Conservation (phyloP, 2,888 invertebrate genomes). For the Eupithecia inturbata region DNA sequence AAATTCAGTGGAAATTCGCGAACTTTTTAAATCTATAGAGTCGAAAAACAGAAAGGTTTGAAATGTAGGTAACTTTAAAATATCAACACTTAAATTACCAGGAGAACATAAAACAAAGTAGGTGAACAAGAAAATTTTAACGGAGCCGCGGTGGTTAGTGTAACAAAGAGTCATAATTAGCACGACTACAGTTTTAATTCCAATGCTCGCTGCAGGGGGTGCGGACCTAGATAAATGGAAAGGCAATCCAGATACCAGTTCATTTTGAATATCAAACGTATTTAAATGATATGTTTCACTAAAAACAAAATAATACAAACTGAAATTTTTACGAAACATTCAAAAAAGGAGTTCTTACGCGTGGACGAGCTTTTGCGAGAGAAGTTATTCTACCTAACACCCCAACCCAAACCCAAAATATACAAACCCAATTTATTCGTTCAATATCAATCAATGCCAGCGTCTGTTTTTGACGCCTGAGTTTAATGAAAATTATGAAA, state of each 20-base stretch:
- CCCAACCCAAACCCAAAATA: not conserved
- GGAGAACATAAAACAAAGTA: conserved; percentile 12
- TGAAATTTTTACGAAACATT: not conserved
- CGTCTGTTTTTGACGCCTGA: not conserved
- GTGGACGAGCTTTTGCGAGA: not conserved
- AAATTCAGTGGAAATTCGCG: not conserved
- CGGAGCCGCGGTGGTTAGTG: conserved; percentile 16
- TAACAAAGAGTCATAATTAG: conserved; percentile 34
- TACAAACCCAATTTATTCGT: not conserved
- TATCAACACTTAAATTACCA: not conserved
- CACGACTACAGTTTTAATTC: conserved; percentile 29
- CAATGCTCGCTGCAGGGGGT: conserved; percentile 22
- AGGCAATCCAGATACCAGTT: not conserved
- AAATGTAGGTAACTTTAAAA: not conserved
- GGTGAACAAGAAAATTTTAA: conserved; percentile 7
- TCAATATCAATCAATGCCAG: not conserved
- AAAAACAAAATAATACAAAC: not conserved
- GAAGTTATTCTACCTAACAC: not conserved
- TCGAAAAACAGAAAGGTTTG: no score
- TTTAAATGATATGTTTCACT: no score
- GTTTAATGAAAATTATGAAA: not conserved
- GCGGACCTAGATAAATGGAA: conserved; percentile 17
- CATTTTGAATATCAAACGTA: no score
- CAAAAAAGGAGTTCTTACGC: not conserved
- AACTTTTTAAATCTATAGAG: not conserved